Base-by-base conservation (phyloP, 2,888 invertebrate genomes). In the Amphipyra berbera region DNA sequence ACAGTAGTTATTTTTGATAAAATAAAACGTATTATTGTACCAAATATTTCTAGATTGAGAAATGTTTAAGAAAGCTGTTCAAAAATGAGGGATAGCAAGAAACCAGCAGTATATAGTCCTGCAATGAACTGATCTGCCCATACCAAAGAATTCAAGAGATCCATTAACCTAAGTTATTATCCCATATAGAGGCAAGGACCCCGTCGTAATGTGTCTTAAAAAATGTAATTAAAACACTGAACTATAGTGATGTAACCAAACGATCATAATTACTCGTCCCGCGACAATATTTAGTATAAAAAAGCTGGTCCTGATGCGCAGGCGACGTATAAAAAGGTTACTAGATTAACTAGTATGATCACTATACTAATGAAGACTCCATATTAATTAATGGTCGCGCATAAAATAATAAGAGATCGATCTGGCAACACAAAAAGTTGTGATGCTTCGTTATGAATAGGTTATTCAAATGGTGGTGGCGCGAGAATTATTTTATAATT, bases 331-430 rank as follows among this genome's bases (percentile, higher is more conserved):
- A 74, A 74, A 74, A 71, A 74, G 64, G 53, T 74, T 58, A 70
- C 71, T 55, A 63, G 71, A 70, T 38, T 41, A 52, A 70, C 76
- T 54, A 54, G 70, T 58, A 45, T 30, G 35, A 57, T 58, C 57
- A 63, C 75, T 62, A 15, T 44, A 56, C 52, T 71, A 75, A 71
- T 70, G 75, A 74, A 46, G 64, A 53, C 47, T 37, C 40, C 58
- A 27, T 75, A 41, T 54, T 72, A 60, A 72, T 71, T 75, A 54
- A 14, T 46, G 52, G 12, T 15, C 21, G 40, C 41, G 46, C 7
- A 30, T 63, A 41, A 44, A 63, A 41, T 57, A 57, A 10, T 10
- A 9, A 44, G 6, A 30, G 30, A 30, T 30, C 30, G 30, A 30
- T 30, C 30, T 55, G 42, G 27, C 7, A n/a, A 12, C 14, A 44